A percentile compares a stretch with the other conserved stretches of the same genome.
Conservation (phyloP, 92 coral and sea anemone genomes). For the Meandrina meandrites region DNA sequence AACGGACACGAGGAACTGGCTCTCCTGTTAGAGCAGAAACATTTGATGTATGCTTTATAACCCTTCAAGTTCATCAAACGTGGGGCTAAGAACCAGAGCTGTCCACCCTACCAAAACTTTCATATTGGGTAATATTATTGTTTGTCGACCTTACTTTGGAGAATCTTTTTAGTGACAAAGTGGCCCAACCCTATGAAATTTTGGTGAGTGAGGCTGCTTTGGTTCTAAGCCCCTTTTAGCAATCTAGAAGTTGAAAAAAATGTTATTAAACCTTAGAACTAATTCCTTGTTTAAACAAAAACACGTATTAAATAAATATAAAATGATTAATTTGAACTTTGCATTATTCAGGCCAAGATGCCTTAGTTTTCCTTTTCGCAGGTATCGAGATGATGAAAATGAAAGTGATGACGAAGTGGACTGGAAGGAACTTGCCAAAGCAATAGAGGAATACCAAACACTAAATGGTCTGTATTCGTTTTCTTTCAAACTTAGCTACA, state of each 20-base stretch:
- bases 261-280: too few relatives aligned
- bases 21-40: not conserved
- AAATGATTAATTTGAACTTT: not conserved
- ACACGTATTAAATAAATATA: too few relatives aligned
- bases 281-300: not conserved
- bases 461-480: not conserved
- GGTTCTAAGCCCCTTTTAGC: too few relatives aligned
- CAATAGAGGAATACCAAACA: not conserved
- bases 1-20: conserved; percentile 3
- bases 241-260: too few relatives aligned
- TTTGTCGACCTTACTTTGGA: too few relatives aligned
- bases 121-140: too few relatives aligned
- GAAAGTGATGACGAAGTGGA: conserved; percentile 3
- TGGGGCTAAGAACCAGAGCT: too few relatives aligned
- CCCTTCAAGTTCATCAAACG: not conserved
- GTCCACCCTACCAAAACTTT: too few relatives aligned
- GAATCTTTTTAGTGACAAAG: too few relatives aligned
- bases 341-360: not conserved
- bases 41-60: not conserved
- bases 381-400: conserved; percentile 4
- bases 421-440: not conserved
- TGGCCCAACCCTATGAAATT: too few relatives aligned
- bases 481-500: not conserved
- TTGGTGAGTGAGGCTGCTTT: too few relatives aligned
- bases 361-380: not conserved